These are phyloP conservation scores for Heteronetta atricapilla DNA, from an alignment of 2,113 vertebrate genomes.

Conservation along the genomic window DNA sequence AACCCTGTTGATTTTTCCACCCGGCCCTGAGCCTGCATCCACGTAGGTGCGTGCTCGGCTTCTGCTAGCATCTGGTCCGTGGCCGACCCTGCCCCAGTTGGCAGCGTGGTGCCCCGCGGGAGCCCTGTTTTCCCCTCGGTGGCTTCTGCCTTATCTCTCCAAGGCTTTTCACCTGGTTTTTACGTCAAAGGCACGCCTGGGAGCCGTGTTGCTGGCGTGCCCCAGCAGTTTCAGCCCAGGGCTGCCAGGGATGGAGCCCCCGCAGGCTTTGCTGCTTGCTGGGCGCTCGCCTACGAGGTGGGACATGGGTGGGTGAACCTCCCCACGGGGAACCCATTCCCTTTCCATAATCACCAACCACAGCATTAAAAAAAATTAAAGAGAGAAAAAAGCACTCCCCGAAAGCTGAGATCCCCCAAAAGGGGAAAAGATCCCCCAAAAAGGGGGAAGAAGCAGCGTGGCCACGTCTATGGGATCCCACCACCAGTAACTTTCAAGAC, in stretches of 20 bases:
- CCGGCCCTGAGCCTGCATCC: neutral
- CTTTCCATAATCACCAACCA: neutral
- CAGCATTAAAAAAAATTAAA: neutral
- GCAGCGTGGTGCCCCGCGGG: neutral
- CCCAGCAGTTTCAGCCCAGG: neutral
- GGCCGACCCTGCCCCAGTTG: neutral
- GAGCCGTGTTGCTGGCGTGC: accelerated
- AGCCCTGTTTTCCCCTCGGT: neutral
- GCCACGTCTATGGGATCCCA: neutral
- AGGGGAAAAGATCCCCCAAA: neutral
- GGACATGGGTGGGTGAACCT: neutral
- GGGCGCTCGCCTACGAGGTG: neutral
- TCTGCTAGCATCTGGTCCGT: neutral
- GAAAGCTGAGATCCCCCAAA: neutral
- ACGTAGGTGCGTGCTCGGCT: neutral
- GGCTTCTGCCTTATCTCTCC: neutral
- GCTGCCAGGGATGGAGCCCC: neutral
- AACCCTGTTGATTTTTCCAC: neutral
- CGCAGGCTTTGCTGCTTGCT: no score
- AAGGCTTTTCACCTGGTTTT: neutral
- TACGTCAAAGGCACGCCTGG: neutral
- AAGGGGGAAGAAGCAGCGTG: no score
- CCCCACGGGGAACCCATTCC: neutral
- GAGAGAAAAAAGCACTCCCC: neutral
- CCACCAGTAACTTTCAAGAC: neutral